These are phyloP conservation scores for Lepidiolamprologus cunningtoni DNA, from an alignment of 2,113 vertebrate genomes.

Conservation along the genomic window DNA sequence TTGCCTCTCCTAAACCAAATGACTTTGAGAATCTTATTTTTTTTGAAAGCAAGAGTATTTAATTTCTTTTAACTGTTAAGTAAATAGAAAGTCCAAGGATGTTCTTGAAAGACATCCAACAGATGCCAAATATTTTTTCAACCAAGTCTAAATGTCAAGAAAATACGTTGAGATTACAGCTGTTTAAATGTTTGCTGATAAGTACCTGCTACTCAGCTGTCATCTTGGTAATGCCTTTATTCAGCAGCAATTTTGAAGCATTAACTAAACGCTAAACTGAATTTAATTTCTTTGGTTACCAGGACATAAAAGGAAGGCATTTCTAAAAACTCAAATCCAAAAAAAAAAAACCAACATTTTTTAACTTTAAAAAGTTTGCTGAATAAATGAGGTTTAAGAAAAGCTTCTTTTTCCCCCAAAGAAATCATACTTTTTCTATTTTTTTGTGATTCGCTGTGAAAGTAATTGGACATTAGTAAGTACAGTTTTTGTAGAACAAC, in stretches of 20 bases:
- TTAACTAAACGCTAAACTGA: background rate
- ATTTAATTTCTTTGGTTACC: background rate
- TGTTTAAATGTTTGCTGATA: background rate
- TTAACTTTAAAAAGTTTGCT: background rate
- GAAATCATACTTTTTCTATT: background rate
- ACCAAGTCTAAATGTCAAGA: background rate
- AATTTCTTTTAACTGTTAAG: background rate
- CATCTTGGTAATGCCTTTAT: background rate
- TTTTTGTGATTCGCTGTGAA: background rate
- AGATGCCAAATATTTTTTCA: background rate
- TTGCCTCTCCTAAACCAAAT: background rate
- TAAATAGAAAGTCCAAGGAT: background rate
- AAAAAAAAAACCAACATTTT: rapidly evolving
- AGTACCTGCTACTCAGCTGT: background rate
- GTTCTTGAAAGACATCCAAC: background rate
- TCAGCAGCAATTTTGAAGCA: background rate
- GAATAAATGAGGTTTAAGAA: background rate
- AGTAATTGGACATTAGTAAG: background rate
- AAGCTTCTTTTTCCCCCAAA: rapidly evolving
- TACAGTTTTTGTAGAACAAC: background rate
- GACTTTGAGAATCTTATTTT: rapidly evolving
- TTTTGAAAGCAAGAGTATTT: background rate
- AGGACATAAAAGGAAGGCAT: background rate
- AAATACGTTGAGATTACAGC: background rate
- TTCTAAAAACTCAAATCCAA: background rate